Base-by-base conservation (phyloP, 2,888 invertebrate genomes). In the Macaria notata region DNA sequence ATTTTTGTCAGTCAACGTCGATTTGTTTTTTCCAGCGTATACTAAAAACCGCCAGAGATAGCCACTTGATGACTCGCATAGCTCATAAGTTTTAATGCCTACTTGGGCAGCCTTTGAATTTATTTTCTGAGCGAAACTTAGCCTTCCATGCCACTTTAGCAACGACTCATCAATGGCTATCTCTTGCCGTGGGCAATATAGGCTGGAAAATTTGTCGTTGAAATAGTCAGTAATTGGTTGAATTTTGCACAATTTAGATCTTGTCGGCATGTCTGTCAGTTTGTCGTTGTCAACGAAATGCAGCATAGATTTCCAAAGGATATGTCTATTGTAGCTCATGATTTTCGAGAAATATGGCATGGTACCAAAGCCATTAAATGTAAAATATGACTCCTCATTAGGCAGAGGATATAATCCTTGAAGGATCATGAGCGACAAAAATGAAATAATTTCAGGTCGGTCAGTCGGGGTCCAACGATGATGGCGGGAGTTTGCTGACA, bases 401-500 rank as follows among this genome's bases (percentile, higher is more conserved):
- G 43, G 43, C 9, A 43, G 9, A 5, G 9, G 29, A 29, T 9
- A 9, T 19, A 43, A 43, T 4, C 43, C 7, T 4, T 43, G 43
- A 19, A 43, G 43, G 9, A 19, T 9, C 5, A 4, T 4, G 19
- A 43, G 4, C 7, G 43, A 4, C 4, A 43, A 7, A 7, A 43
- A 43, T 4, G 19, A 4, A 29, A 43, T 43, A 31, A 9, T 46
- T 46, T 33, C 31, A n/a, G 31, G 46, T 46, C 43, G 9, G 43
- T 43, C 19, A 19, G 43, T 43, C 43, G 43, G 43, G 4, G 43
- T 43, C 43, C 43, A 43, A 7, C 19, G 9, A 4, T 29, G 43
- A 43, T 6, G 7, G 7, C 43, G 79, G 81, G 3, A 81, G 76
- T 39, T 74, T 79, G 38, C 38, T 38, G 38, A 38, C 38, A 38